These are phyloP conservation scores for Acanthococcus lagerstroemiae DNA, from an alignment of 2,888 invertebrate genomes.

Conservation along the genomic window DNA sequence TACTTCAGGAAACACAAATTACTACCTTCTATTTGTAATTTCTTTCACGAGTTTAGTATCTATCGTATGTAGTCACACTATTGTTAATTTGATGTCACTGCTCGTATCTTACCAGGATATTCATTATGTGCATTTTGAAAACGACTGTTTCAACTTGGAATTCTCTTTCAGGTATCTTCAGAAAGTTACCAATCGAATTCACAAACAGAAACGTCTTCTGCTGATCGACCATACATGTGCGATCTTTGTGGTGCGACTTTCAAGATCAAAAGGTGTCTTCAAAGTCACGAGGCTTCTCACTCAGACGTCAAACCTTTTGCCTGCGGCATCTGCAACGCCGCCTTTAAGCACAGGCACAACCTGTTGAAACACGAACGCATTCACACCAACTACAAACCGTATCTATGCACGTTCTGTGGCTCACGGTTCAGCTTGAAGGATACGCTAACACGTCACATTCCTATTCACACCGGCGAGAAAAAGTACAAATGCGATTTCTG, in stretches of 20 bases:
- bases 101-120: no score
- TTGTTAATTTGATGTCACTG: no score
- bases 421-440: conserved; percentile 9
- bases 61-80: no score
- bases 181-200: background rate
- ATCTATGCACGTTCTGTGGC: conserved; percentile 12
- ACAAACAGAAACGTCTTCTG: background rate
- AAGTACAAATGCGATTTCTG: conserved; percentile 19
- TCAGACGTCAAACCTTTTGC: conserved; percentile 1
- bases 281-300: conserved; percentile 7
- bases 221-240: conserved; percentile 10
- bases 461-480: conserved; percentile 18
- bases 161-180: no score
- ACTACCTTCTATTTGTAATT: no score
- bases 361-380: conserved; percentile 11
- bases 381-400: conserved; percentile 12
- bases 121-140: no score
- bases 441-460: conserved; percentile 2
- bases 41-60: no score
- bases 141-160: no score
- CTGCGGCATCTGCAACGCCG: background rate
- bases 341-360: conserved; percentile 6
- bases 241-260: conserved; percentile 12
- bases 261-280: conserved; percentile 3
- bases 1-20: no score